Conservation (phyloP, 1,140 invertebrate species). For the Panulirus ornatus region DNA sequence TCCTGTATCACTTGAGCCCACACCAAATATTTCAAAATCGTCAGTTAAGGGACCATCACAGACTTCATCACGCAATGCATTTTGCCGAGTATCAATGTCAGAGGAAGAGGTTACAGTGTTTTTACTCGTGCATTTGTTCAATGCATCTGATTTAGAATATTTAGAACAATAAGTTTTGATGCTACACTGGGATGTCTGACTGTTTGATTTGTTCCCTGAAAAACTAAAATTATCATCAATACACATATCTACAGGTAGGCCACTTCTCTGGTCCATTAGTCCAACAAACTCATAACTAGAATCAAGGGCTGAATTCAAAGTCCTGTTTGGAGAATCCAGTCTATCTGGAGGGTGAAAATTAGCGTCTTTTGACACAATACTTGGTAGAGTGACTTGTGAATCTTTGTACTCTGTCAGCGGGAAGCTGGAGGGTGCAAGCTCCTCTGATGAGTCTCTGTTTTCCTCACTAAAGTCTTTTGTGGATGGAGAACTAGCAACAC, state of each 20-base stretch:
- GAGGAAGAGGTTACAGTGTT: conserved; percentile 33
- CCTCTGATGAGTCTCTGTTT: conserved; percentile 67
- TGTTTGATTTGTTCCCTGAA: conserved; percentile 61
- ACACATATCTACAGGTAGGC: conserved; percentile 60
- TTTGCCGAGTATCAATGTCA: conserved; percentile 54
- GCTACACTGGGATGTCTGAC: conserved; percentile 44
- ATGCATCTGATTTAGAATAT: conserved; percentile 50
- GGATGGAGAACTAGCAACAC: conserved; percentile 72
- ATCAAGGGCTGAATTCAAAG: conserved; percentile 58
- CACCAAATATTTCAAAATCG: conserved; percentile 52
- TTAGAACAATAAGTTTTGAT: conserved; percentile 50
- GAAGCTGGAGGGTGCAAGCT: conserved; percentile 50
- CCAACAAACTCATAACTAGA: conserved; percentile 70
- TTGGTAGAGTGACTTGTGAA: conserved; percentile 54
- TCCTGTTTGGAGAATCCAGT: conserved; percentile 48
- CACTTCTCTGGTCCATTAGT: conserved; percentile 73
- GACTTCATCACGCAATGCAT: conserved; percentile 12
- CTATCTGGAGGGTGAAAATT: conserved; percentile 42
- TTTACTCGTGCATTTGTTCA: conserved; percentile 60
- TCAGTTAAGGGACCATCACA: conserved; percentile 48
- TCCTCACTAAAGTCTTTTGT: conserved; percentile 65
- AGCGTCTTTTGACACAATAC: conserved; percentile 26
- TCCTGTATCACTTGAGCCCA: conserved; percentile 48
- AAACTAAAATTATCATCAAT: conserved; percentile 55
- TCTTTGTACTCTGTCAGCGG: conserved; percentile 63